These are phyloP conservation scores for Ganaspis brasiliensis DNA, from an alignment of 2,888 invertebrate genomes.

Conservation along the genomic window DNA sequence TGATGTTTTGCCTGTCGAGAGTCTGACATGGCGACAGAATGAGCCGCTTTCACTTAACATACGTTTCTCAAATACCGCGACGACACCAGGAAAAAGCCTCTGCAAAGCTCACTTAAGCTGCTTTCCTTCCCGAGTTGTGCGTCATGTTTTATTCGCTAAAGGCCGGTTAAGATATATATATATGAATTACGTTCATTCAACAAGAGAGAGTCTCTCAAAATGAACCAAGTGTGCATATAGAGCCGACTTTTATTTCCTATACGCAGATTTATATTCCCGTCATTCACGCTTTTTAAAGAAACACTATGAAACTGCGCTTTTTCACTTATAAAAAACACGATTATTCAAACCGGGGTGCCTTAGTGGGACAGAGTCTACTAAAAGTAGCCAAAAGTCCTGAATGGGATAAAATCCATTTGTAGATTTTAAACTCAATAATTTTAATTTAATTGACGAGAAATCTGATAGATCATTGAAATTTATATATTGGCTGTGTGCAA, in stretches of 20 bases:
- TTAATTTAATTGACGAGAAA: no score
- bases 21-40: constrained; percentile 14
- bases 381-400: no score
- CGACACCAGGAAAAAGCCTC: constrained; percentile 17
- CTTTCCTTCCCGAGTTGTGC: constrained; percentile 27
- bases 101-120: constrained; percentile 36
- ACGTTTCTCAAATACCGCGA: constrained; percentile 27
- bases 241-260: constrained; percentile 17
- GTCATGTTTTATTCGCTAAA: constrained; percentile 41
- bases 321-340: not conserved
- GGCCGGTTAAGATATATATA: constrained; percentile 38
- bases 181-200: constrained; percentile 22
- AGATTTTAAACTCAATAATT: no score
- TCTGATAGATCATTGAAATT: no score
- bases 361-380: no score
- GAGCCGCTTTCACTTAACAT: constrained; percentile 33
- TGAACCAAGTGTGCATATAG: not conserved
- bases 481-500: no score
- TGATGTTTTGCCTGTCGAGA: constrained; percentile 11
- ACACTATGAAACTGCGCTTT: not conserved
- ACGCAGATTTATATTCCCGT: constrained; percentile 11
- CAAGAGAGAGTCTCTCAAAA: not conserved
- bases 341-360: not conserved
- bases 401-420: no score
- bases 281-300: constrained; percentile 2